These are phyloP conservation scores for Chauna torquata DNA, from an alignment of 2,113 vertebrate species.

Conservation along the genomic window DNA sequence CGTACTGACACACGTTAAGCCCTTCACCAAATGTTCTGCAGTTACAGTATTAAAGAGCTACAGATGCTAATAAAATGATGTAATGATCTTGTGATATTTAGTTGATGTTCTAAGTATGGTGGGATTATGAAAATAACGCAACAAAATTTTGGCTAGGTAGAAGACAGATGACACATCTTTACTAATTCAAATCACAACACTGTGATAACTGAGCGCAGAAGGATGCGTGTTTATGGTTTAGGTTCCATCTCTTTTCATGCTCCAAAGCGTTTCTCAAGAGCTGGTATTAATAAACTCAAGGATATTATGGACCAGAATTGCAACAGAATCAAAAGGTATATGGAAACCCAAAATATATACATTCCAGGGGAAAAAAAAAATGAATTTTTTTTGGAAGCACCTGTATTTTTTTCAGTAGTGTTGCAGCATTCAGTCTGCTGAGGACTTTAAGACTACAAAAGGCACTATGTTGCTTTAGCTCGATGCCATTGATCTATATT, in stretches of 20 bases:
- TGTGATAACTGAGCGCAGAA: neutral
- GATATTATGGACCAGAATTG: neutral
- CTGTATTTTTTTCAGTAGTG: neutral
- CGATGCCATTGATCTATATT: neutral
- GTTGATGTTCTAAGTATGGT: neutral
- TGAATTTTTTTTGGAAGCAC: neutral
- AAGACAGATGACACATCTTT: neutral
- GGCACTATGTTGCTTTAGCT: neutral
- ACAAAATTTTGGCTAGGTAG: neutral
- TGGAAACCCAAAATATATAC: neutral
- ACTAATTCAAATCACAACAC: conserved; percentile 10
- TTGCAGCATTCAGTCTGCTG: neutral
- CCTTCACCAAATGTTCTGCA: conserved; percentile 39
- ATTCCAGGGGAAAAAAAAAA: neutral
- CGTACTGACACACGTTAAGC: neutral
- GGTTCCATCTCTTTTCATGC: neutral
- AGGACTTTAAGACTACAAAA: neutral
- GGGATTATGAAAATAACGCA: neutral
- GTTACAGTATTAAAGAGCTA: conserved; percentile 8
- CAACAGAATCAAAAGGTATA: neutral
- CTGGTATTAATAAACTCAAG: neutral
- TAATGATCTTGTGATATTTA: conserved; percentile 30
- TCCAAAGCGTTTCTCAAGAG: neutral
- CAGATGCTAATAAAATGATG: conserved; percentile 48
- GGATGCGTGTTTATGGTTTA: neutral